These are phyloP conservation scores for Drosophila serrata DNA, from an alignment of 1,140 invertebrate genomes.

Conservation along the genomic window DNA sequence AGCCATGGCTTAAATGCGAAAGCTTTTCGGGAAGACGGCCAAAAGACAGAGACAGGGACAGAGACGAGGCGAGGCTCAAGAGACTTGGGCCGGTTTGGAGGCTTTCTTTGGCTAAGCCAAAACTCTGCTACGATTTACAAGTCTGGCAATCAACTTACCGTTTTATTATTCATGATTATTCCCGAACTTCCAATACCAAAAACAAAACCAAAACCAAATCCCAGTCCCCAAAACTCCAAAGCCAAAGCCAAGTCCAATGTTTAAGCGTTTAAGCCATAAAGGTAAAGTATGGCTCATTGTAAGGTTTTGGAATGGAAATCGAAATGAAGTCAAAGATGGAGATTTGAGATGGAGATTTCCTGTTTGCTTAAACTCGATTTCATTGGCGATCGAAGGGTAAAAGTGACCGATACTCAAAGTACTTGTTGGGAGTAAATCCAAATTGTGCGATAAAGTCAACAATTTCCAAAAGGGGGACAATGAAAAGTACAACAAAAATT, in stretches of 20 bases:
- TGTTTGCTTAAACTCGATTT: slow-evolving; percentile 40
- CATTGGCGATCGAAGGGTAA: slow-evolving; percentile 35
- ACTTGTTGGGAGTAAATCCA: not conserved
- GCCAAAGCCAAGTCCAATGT: slow-evolving; percentile 13
- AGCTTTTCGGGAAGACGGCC: slow-evolving; percentile 19
- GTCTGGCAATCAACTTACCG: slow-evolving; percentile 39
- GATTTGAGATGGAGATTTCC: slow-evolving; percentile 28
- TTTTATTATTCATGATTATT: slow-evolving; percentile 47
- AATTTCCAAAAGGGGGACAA: slow-evolving; percentile 2
- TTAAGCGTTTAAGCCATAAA: slow-evolving; percentile 33
- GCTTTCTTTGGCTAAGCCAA: slow-evolving; percentile 52
- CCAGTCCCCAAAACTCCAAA: not conserved
- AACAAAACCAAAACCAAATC: not conserved
- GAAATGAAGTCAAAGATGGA: not conserved
- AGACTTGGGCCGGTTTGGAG: slow-evolving; percentile 31
- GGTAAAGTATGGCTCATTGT: slow-evolving; percentile 23
- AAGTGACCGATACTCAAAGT: slow-evolving; percentile 9
- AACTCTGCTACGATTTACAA: slow-evolving; percentile 40
- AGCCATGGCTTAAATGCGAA: slow-evolving; percentile 12
- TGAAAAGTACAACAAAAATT: not conserved
- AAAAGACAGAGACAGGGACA: not conserved
- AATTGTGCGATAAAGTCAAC: slow-evolving; percentile 10
- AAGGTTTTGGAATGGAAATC: slow-evolving; percentile 3
- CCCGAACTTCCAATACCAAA: slow-evolving; percentile 1
- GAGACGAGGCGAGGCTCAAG: not conserved